These are phyloP conservation scores for Vimba vimba DNA, from an alignment of 2,113 vertebrate genomes.

Conservation along the genomic window DNA sequence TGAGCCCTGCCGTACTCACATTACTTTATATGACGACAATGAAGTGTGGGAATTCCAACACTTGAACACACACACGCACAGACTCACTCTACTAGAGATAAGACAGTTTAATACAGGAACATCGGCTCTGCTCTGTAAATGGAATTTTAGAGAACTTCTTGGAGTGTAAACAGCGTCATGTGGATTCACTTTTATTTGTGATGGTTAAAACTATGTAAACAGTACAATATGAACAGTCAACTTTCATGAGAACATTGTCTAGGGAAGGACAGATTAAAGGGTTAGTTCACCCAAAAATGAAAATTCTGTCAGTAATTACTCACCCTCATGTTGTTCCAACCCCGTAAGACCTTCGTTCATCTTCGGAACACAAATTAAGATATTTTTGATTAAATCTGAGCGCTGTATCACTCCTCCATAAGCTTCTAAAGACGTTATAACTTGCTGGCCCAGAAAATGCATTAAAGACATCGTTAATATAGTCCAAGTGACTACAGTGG, in stretches of 20 bases:
- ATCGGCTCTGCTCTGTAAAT: not conserved
- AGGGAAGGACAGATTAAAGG: no score
- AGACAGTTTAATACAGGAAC: not conserved
- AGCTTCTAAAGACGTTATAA: no score
- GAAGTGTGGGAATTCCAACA: constrained; percentile 35
- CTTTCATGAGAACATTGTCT: not conserved
- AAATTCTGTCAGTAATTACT: no score
- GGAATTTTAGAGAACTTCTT: not conserved
- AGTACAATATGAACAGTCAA: not conserved
- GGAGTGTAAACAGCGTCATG: not conserved
- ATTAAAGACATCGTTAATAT: no score
- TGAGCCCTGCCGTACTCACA: not conserved
- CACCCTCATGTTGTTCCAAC: no score
- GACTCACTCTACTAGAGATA: not conserved
- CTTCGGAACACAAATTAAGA: no score
- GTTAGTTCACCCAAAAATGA: no score
- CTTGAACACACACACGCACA: constrained; percentile 29
- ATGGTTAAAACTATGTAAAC: not conserved
- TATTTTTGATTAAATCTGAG: no score
- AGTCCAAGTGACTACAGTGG: no score
- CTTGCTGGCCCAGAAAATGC: no score
- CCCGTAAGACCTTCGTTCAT: no score
- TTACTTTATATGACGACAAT: constrained; percentile 4
- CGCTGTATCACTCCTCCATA: no score
- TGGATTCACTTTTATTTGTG: not conserved